These are phyloP conservation scores for Xestobium rufovillosum DNA, from an alignment of 2,888 invertebrate species.

Conservation along the genomic window DNA sequence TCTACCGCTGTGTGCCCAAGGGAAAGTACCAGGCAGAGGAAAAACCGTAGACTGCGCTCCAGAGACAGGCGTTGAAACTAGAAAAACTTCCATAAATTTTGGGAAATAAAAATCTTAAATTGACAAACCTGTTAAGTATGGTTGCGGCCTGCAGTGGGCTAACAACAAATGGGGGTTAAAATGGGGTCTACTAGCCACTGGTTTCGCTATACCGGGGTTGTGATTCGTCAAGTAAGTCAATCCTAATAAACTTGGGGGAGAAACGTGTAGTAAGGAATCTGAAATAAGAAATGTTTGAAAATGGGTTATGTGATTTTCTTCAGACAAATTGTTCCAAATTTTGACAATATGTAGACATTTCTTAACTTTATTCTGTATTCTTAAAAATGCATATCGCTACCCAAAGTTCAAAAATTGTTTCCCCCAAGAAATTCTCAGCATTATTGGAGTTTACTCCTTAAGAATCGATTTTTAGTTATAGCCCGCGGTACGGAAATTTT, in stretches of 20 bases:
- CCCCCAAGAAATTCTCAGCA: no score
- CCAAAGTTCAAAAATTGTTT: no score
- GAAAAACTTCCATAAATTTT: background rate
- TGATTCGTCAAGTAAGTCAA: constrained; percentile 43
- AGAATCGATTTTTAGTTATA: no score
- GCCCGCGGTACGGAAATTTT: no score
- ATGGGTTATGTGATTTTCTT: no score
- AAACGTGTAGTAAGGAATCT: constrained; percentile 39
- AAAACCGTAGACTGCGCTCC: constrained; percentile 47
- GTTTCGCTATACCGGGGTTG: constrained; percentile 69
- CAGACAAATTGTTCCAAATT: no score
- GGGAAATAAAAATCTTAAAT: constrained; percentile 27
- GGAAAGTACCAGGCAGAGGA: constrained; percentile 52
- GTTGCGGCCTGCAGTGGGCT: constrained; percentile 73
- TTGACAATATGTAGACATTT: no score
- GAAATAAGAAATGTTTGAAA: no score
- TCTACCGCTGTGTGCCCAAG: constrained; percentile 85
- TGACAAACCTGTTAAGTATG: constrained; percentile 78
- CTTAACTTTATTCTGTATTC: no score
- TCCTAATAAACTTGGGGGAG: constrained; percentile 41
- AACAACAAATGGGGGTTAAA: constrained; percentile 75
- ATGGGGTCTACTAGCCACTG: constrained; percentile 70
- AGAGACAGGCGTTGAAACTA: constrained; percentile 45
- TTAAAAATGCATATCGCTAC: no score
- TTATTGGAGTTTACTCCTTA: no score